These are phyloP conservation scores for Hylyphantes graminicola DNA, from an alignment of 1,140 invertebrate genomes.

Conservation along the genomic window DNA sequence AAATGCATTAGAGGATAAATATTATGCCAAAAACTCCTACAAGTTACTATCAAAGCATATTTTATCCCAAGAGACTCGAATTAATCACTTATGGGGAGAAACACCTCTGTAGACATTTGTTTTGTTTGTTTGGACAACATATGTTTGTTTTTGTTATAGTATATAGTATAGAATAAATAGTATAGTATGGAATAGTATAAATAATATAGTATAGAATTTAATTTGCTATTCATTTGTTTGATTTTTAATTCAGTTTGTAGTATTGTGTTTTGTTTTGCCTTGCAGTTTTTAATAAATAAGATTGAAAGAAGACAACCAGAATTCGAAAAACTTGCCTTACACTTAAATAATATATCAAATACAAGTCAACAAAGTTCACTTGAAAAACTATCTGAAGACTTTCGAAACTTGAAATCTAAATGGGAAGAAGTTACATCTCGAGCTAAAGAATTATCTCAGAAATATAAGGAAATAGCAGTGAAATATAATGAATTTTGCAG, in stretches of 20 bases:
- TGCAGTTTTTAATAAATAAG: slow-evolving; percentile 44
- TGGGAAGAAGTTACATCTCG: slow-evolving; percentile 79
- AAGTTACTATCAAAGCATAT: too few relatives aligned
- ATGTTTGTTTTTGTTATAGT: too few relatives aligned
- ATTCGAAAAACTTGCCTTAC: slow-evolving; percentile 30
- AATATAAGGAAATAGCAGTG: slow-evolving; percentile 77
- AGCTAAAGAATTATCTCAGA: slow-evolving; percentile 73
- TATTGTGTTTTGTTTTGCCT: slow-evolving; percentile 15
- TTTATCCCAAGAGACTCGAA: too few relatives aligned
- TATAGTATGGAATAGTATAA: not conserved
- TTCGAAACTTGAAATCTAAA: slow-evolving; percentile 72
- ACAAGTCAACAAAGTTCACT: slow-evolving; percentile 19
- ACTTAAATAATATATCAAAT: slow-evolving; percentile 29
- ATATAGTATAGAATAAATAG: not conserved
- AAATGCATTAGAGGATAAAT: too few relatives aligned
- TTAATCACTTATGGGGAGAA: too few relatives aligned
- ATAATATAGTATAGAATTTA: not conserved
- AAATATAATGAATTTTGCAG: slow-evolving; percentile 82
- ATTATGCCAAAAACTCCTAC: too few relatives aligned
- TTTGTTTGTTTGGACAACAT: not conserved
- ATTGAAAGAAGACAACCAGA: slow-evolving; percentile 34
- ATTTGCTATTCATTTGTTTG: too few relatives aligned
- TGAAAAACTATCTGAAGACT: slow-evolving; percentile 33
- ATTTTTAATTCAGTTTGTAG: too few relatives aligned
- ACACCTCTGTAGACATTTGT: not conserved